Evolutionary conservation across 1,140 invertebrate genomes (phyloP).

Genomic region (Coelopa frigida): DNA sequence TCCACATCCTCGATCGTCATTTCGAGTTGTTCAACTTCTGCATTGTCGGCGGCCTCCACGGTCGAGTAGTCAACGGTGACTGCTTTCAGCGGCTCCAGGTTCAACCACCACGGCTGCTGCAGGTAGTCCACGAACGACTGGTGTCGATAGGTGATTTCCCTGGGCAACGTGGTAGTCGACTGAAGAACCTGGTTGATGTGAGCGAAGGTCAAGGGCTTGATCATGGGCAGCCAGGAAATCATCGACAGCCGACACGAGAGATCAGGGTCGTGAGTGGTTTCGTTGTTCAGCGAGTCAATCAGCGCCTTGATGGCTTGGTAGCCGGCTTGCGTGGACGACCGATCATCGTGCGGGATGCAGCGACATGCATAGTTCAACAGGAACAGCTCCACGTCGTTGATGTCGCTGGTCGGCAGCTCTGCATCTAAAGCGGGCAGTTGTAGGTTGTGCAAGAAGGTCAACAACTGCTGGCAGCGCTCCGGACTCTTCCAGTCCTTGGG

Average conservation of each 20-base stretch:
- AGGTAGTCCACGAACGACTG: conserved; percentile 6
- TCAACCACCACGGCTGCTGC: conserved; percentile 16
- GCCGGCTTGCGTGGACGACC: conserved; percentile 6
- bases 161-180: background rate
- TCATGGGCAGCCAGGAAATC: conserved; percentile 20
- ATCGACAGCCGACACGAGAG: background rate
- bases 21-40: background rate
- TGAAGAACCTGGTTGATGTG: conserved; percentile 6
- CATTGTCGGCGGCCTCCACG: background rate
- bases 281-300: conserved; percentile 10
- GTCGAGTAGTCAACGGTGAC: conserved; percentile 8
- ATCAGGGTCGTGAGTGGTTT: background rate
- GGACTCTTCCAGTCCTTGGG: conserved; percentile 47
- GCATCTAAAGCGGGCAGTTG: conserved; percentile 20
- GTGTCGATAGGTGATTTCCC: conserved; percentile 7
- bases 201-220: conserved; percentile 14
- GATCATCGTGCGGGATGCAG: conserved; percentile 13
- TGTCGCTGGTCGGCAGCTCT: conserved; percentile 1
- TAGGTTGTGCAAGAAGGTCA: conserved; percentile 18
- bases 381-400: conserved; percentile 17
- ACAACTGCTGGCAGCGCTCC: conserved; percentile 7
- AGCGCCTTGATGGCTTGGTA: conserved; percentile 18
- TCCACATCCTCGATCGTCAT: conserved; percentile 2
- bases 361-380: conserved; percentile 24
- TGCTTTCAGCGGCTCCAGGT: conserved; percentile 8